Conservation (phyloP, 1,140 invertebrate species). For the Drosophila prosaltans region DNA sequence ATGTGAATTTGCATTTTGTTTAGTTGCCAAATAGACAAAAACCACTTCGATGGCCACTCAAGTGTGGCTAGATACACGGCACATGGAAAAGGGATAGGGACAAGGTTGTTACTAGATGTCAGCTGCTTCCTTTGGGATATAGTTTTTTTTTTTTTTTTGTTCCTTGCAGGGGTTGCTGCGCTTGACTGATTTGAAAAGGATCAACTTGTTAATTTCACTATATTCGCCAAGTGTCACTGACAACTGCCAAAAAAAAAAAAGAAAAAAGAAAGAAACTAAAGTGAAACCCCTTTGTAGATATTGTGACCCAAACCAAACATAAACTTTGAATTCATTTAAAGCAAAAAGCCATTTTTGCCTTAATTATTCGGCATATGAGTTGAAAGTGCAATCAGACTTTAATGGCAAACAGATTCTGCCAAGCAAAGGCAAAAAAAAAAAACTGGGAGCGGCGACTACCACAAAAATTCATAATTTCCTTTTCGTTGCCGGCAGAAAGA, state of each 20-base stretch:
- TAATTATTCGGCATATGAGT: conserved; percentile 4
- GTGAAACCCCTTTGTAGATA: conserved; percentile 8
- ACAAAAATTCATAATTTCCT: conserved; percentile 73
- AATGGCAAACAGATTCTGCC: background rate
- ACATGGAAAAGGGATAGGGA: background rate
- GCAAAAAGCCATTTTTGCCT: background rate
- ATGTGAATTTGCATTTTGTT: conserved; percentile 47
- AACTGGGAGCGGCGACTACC: conserved; percentile 22
- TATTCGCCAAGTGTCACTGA: conserved; percentile 41
- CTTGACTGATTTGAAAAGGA: conserved; percentile 75
- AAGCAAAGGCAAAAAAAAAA: background rate
- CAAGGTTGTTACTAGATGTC: background rate
- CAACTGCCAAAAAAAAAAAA: conserved; percentile 19
- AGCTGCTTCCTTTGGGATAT: conserved; percentile 1
- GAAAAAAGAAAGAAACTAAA: background rate
- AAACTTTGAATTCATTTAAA: background rate
- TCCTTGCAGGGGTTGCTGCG: conserved; percentile 51
- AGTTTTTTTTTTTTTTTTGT: conserved; percentile 24
- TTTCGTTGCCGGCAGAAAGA: conserved; percentile 28
- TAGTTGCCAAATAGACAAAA: conserved; percentile 15
- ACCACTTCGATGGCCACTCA: background rate
- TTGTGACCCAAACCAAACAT: conserved; percentile 29
- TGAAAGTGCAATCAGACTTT: background rate
- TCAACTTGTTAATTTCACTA: conserved; percentile 69
- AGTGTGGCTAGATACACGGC: background rate